A percentile compares a stretch with the other conserved stretches of the same genome.
Conservation (phyloP, 2,797 vertebrate species). For the Philypnodon macrostomus region DNA sequence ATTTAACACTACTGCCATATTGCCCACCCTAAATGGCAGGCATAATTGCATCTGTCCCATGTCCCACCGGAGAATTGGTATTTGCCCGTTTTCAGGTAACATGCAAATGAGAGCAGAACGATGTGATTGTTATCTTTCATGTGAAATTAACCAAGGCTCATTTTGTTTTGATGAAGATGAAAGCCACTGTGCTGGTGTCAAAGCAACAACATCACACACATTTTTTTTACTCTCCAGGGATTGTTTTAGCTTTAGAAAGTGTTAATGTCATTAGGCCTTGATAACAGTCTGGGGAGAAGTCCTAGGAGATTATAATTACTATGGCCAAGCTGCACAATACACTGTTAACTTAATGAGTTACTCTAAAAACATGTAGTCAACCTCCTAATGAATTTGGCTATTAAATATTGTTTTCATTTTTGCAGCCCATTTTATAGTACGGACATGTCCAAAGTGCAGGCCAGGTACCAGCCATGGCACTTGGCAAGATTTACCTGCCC, state of each 20-base stretch:
- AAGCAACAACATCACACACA: conserved; percentile 52
- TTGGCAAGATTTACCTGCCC: too few species aligned
- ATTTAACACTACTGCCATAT: too few species aligned
- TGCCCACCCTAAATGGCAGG: too few species aligned
- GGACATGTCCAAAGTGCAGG: too few species aligned
- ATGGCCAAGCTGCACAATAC: too few species aligned
- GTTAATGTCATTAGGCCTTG: conserved; percentile 67
- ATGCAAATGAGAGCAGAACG: conserved; percentile 30
- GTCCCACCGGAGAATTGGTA: conserved; percentile 25
- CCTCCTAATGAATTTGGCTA: too few species aligned
- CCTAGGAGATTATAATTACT: too few species aligned
- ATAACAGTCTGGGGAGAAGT: conserved; percentile 60
- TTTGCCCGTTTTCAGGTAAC: conserved; percentile 48
- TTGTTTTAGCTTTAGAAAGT: conserved; percentile 68
- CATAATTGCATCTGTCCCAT: conserved; percentile 26
- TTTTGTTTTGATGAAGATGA: conserved; percentile 48
- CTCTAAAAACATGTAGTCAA: too few species aligned
- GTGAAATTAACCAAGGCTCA: conserved; percentile 43
- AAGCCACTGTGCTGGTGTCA: conserved; percentile 38
- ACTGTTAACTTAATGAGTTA: too few species aligned
- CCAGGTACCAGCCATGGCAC: too few species aligned
- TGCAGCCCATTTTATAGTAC: too few species aligned
- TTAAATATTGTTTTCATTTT: too few species aligned
- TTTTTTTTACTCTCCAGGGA: conserved; percentile 47
- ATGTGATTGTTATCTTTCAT: conserved; percentile 26